A percentile compares a stretch with the other conserved stretches of the same genome.
These are phyloP conservation scores for Lamprotornis superbus DNA, from an alignment of 2,113 vertebrate species.

Conservation along the genomic window DNA sequence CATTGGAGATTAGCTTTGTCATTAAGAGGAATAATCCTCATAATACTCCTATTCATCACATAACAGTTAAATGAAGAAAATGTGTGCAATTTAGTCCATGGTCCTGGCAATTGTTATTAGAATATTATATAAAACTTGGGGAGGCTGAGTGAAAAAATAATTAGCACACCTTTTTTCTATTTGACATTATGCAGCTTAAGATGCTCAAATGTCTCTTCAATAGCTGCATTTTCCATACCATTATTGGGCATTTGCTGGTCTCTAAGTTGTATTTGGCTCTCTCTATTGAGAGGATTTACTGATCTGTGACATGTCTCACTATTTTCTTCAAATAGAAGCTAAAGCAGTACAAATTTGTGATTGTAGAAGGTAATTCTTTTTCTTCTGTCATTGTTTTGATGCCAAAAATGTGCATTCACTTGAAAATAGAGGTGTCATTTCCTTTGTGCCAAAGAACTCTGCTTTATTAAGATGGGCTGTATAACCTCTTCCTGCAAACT, in stretches of 20 bases:
- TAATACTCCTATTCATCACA: slow-evolving; percentile 66
- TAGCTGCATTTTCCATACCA: background rate
- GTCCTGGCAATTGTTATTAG: slow-evolving; percentile 20
- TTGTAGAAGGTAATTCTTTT: background rate
- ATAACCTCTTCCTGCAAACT: background rate
- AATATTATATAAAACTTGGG: background rate
- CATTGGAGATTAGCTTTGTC: slow-evolving; percentile 66
- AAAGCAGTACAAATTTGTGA: background rate
- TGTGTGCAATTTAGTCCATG: slow-evolving; percentile 19
- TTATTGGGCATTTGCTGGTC: background rate
- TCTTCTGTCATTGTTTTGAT: background rate
- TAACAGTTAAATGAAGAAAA: slow-evolving; percentile 59
- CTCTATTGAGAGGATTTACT: background rate
- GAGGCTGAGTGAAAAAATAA: background rate
- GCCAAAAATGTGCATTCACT: background rate
- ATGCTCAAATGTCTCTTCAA: background rate
- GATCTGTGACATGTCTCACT: background rate
- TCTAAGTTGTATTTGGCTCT: background rate
- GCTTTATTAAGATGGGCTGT: background rate
- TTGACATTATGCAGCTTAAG: background rate
- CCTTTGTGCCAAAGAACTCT: background rate
- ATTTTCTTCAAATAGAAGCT: background rate
- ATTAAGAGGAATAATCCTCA: slow-evolving; percentile 63
- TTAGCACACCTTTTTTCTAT: background rate
- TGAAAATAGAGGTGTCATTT: background rate